Percentiles rank a stretch among this genome's conserved stretches.
Evolutionary conservation across 2,113 vertebrate genomes (phyloP).

Genomic region (Sterrhoptilus dennistouni): DNA sequence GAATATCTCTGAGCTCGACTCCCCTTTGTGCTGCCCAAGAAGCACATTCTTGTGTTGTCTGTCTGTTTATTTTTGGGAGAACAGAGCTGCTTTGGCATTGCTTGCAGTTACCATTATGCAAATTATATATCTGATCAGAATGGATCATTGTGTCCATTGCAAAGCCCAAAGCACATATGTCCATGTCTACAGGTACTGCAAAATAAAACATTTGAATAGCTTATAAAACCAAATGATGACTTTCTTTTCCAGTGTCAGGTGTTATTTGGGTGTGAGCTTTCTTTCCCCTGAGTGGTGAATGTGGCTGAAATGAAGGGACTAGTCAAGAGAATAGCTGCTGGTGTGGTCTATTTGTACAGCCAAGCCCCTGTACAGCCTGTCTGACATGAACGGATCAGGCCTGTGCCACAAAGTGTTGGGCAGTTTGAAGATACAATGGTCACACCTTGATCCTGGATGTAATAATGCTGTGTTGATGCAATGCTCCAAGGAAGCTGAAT

Average conservation of each 20-base stretch:
- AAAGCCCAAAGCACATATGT: background rate
- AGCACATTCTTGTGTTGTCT: background rate
- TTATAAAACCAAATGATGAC: background rate
- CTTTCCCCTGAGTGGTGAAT: background rate
- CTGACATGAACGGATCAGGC: background rate
- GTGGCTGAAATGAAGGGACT: background rate
- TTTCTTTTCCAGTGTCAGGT: background rate
- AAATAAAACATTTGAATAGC: background rate
- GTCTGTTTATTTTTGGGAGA: background rate
- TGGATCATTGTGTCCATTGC: background rate
- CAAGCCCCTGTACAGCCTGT: background rate
- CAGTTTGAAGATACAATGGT: background rate
- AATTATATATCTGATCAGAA: background rate
- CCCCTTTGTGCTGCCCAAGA: background rate
- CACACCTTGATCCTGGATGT: background rate
- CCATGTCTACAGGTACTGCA: background rate
- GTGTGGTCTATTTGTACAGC: background rate
- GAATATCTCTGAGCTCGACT: background rate
- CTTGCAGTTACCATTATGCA: background rate
- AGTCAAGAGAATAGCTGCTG: background rate
- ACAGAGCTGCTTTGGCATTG: background rate
- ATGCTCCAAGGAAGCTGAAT: background rate
- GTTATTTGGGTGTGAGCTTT: background rate
- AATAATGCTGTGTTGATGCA: background rate
- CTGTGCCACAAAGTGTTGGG: background rate